Conservation (phyloP, 2,888 invertebrate species). For the Rhimphoctona megacephalus region DNA sequence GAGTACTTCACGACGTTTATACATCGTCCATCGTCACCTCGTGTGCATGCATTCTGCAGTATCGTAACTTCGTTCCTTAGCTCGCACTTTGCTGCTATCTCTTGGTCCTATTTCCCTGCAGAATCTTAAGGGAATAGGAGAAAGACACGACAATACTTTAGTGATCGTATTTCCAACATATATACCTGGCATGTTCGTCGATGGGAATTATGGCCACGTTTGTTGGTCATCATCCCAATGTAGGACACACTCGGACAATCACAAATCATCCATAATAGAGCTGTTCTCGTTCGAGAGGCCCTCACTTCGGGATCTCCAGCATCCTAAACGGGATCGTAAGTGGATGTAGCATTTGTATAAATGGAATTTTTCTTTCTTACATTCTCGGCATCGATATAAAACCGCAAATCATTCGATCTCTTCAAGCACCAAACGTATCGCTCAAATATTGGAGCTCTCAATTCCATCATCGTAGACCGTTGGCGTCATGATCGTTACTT, state of each 20-base stretch:
- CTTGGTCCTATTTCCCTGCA: conserved; percentile 7
- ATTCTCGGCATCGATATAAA: background rate
- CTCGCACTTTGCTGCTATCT: background rate
- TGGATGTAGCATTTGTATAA: background rate
- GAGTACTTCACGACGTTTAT: background rate
- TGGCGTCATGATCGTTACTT: background rate
- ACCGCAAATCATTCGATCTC: background rate
- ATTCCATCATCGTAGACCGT: background rate
- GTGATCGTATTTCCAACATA: background rate
- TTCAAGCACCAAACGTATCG: background rate
- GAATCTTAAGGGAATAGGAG: conserved; percentile 26
- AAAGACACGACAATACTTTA: background rate
- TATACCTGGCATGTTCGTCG: background rate
- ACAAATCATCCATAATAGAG: background rate
- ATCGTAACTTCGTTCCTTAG: conserved; percentile 13
- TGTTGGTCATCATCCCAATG: background rate
- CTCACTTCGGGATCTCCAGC: background rate
- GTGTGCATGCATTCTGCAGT: background rate
- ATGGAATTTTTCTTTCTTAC: background rate
- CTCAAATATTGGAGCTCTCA: background rate
- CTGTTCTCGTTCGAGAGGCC: background rate
- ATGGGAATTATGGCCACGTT: conserved; percentile 11
- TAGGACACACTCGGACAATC: background rate
- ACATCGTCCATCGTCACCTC: background rate
- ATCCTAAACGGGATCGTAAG: background rate